These are phyloP conservation scores for Cybosia mesomella DNA, from an alignment of 2,888 invertebrate genomes.

Conservation along the genomic window DNA sequence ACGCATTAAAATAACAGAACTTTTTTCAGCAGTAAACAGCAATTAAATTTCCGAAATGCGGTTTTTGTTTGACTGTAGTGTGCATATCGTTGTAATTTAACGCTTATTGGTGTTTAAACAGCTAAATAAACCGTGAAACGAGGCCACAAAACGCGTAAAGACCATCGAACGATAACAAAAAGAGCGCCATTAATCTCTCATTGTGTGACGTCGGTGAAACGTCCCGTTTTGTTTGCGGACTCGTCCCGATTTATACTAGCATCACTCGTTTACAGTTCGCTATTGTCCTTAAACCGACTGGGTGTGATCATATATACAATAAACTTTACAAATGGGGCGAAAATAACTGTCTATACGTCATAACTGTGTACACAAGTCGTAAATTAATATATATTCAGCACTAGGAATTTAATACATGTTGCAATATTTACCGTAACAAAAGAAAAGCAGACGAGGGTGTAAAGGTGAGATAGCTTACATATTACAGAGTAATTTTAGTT, in stretches of 20 bases:
- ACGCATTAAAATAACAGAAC: conserved; percentile 40
- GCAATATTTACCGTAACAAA: conserved; percentile 13
- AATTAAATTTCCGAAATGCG: conserved; percentile 48
- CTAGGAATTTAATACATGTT: conserved; percentile 29
- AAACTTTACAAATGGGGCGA: conserved; percentile 76
- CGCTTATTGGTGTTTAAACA: conserved; percentile 78
- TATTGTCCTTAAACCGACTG: conserved; percentile 80
- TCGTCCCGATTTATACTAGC: conserved; percentile 73
- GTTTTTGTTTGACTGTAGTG: conserved; percentile 64
- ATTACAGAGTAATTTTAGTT: no score
- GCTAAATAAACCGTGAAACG: conserved; percentile 84
- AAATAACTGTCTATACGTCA: conserved; percentile 77
- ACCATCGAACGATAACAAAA: conserved; percentile 82
- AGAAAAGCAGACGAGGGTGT: no score
- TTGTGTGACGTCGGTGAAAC: conserved; percentile 78
- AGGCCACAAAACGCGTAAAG: conserved; percentile 82
- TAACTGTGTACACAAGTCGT: conserved; percentile 78
- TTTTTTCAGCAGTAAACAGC: conserved; percentile 47
- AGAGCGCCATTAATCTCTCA: conserved; percentile 83
- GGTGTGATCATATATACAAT: conserved; percentile 81
- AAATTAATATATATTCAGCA: conserved; percentile 62
- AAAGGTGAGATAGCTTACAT: no score
- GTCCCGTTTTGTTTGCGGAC: conserved; percentile 81
- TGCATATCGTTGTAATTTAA: conserved; percentile 73
- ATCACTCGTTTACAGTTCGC: conserved; percentile 71